Base-by-base conservation (phyloP, 2,113 vertebrate genomes). In the Delphinus delphis region DNA sequence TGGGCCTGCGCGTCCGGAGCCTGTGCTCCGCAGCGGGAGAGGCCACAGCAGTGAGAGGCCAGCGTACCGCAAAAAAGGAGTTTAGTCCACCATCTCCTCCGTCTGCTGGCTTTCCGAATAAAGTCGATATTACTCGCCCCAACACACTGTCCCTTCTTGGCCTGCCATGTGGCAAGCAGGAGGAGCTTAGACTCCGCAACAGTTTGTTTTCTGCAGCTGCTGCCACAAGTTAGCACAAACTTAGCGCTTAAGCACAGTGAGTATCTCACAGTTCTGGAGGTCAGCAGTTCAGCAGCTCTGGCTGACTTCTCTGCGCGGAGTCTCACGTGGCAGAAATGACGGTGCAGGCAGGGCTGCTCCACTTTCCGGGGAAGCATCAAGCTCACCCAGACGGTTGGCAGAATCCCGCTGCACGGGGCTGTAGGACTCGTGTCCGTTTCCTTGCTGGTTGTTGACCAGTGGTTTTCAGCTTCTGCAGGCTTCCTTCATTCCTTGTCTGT, bases 161-260 rank as follows among this genome's bases (percentile, higher is more conserved):
- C 77, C 33, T 58, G 33, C 7, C 53, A 58, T 1, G 53, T 0
- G 0, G 50, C 53, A 8, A 36, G 12, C 33, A 26, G 21, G 0
- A 0, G 3, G 55, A 80, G 21, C 53, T 15, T 9, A 80, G 77
- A 26, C 33, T 14, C 20, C 6, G 33, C 23, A 25, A 8, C 6
- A n/a, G 65, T 41, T 3, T 25, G 0, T 67, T 76, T 18, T 36
- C 60, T 36, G 50, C 74, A 1, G 1, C 60, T 47, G 31, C 60
- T 58, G 36, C 53, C 41, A 65, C 14, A 41, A 17, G 8, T 17
- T 5, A 31, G 74, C 77, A 65, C 41, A 63, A 20, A n/a, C n/a
- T 2, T 0, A 12, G 17, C 8, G 23, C 36, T 58, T 36, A 12
- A 18, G 25, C 58, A 65, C 77, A 3, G 25, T 21, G 25, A 3